Evolutionary conservation across 2,797 vertebrate species (phyloP).

Genomic region (Lagodon rhomboides): DNA sequence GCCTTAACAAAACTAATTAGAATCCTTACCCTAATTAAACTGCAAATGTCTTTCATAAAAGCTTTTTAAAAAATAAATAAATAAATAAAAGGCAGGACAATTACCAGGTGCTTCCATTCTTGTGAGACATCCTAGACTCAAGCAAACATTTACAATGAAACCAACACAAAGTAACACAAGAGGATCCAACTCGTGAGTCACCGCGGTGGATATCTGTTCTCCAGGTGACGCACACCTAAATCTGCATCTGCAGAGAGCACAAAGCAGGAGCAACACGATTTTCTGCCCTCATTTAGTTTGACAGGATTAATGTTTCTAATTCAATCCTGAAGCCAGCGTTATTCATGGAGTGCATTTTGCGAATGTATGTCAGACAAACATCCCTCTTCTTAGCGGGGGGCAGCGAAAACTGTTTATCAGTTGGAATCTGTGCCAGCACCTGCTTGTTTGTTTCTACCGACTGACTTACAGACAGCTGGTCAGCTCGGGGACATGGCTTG

Average conservation of each 20-base stretch:
- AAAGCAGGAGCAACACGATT: constrained; percentile 2
- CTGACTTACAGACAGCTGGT: constrained; percentile 40
- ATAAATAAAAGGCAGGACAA: not conserved
- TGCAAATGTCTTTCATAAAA: not conserved
- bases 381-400: not conserved
- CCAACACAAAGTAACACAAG: not conserved
- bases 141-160: not conserved
- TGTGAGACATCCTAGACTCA: constrained; percentile 1
- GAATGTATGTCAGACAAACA: constrained; percentile 10
- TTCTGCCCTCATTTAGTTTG: constrained; percentile 13
- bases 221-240: constrained; percentile 12
- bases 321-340: constrained; percentile 3
- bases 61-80: not conserved
- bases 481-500: constrained; percentile 35
- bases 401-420: constrained; percentile 15
- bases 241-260: constrained; percentile 21
- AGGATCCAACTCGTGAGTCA: not conserved
- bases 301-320: constrained; percentile 17
- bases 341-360: not conserved
- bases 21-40: not conserved
- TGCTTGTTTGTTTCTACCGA: constrained; percentile 8
- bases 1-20: constrained; percentile 5
- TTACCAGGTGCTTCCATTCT: not conserved
- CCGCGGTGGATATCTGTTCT: not conserved
- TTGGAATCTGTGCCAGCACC: constrained; percentile 8